Evolutionary conservation across 2,888 invertebrate genomes (phyloP).

Genomic region (Macaria notata): DNA sequence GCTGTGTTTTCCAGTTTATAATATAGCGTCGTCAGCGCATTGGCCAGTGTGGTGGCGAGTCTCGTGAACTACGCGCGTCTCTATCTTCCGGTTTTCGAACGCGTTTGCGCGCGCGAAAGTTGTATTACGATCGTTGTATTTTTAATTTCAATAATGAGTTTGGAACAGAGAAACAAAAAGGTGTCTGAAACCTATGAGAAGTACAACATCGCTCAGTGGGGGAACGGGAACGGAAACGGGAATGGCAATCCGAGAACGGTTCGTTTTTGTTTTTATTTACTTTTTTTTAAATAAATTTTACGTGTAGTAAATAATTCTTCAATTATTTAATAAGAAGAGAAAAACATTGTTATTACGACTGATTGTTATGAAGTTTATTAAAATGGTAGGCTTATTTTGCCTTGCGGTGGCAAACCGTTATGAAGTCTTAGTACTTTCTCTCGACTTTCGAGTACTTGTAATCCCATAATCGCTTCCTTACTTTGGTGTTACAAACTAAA

Average conservation of each 20-base stretch:
- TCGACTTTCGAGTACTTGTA: constrained; percentile 2
- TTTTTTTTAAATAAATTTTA: not conserved
- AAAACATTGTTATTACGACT: too few species aligned
- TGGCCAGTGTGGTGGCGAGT: constrained; percentile 55
- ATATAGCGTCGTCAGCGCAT: constrained; percentile 45
- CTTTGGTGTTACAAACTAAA: not conserved
- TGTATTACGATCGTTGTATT: constrained; percentile 31
- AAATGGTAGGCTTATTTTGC: too few species aligned
- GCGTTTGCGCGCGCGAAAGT: constrained; percentile 63
- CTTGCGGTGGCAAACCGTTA: not conserved
- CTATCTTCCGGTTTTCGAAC: constrained; percentile 41
- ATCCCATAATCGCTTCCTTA: not conserved
- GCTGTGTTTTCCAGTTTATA: constrained; percentile 50
- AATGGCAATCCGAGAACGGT: constrained; percentile 47
- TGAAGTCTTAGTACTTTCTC: constrained; percentile 6
- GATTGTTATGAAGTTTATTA: too few species aligned
- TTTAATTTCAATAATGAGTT: constrained; percentile 59
- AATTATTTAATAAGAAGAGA: too few species aligned
- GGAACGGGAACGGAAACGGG: constrained; percentile 48
- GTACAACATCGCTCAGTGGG: constrained; percentile 73
- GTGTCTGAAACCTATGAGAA: constrained; percentile 72
- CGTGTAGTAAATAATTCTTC: too few species aligned
- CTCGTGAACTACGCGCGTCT: constrained; percentile 60
- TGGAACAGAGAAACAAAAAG: constrained; percentile 71
- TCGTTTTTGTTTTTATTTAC: constrained; percentile 41